Evolutionary conservation across 2,888 invertebrate genomes (phyloP).

Genomic region (Carabus problematicus): DNA sequence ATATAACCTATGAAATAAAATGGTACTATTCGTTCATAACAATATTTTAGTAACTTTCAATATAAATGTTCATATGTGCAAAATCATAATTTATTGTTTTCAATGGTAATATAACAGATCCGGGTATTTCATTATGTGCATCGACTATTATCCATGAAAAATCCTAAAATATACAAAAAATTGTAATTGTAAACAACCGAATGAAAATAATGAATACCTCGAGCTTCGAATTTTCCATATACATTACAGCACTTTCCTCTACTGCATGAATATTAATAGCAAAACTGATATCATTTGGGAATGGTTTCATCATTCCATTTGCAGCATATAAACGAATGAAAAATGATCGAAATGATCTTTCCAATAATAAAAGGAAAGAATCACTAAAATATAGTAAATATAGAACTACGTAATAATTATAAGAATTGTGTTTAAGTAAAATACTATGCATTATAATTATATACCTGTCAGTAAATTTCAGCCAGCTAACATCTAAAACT

Average conservation of each 20-base stretch:
- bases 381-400: slow-evolving; percentile 57
- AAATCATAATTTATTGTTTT: slow-evolving; percentile 58
- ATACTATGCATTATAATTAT: slow-evolving; percentile 49
- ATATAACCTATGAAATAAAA: neutral
- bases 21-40: neutral
- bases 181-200: slow-evolving; percentile 25
- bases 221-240: slow-evolving; percentile 64
- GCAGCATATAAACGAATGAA: slow-evolving; percentile 65
- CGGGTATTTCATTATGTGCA: slow-evolving; percentile 50
- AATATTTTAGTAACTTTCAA: slow-evolving; percentile 49
- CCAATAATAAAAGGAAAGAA: slow-evolving; percentile 67
- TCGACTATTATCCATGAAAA: slow-evolving; percentile 62
- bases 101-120: slow-evolving; percentile 59
- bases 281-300: slow-evolving; percentile 67
- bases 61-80: slow-evolving; percentile 56
- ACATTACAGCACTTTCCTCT: slow-evolving; percentile 64
- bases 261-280: slow-evolving; percentile 67
- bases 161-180: slow-evolving; percentile 51
- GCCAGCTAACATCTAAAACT: slow-evolving; percentile 58
- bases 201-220: slow-evolving; percentile 51
- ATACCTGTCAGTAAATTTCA: slow-evolving; percentile 49
- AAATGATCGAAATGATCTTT: slow-evolving; percentile 68
- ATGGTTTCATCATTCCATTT: slow-evolving; percentile 59
- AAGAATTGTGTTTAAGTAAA: neutral
- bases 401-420: slow-evolving; percentile 17